Percentiles rank a stretch among this genome's conserved stretches.
phyloP scores from a whole-genome alignment of 2,113 vertebrate genomes.

The Anthoscopus minutus region DNA sequence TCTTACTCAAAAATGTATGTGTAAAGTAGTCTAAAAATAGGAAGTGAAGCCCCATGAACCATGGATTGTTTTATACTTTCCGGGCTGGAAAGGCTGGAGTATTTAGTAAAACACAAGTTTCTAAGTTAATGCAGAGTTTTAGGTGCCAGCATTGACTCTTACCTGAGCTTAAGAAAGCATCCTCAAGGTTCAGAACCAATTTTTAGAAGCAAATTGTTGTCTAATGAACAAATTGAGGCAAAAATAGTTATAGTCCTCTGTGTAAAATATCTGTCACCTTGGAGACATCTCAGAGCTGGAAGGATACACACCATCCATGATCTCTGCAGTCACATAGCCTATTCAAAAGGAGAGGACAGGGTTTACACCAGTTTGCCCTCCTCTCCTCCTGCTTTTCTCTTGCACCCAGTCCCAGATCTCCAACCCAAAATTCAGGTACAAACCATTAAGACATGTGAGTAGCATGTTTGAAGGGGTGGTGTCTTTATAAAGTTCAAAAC shows the following conservation, averaged over 20 bases:
- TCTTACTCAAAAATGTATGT: neutral
- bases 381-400: neutral
- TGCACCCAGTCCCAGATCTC: neutral
- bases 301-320: neutral
- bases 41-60: neutral
- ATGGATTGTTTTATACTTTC: neutral
- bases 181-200: neutral
- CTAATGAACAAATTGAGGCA: neutral
- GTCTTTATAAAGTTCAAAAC: neutral
- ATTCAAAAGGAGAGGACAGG: rapidly evolving
- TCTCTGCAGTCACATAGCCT: neutral
- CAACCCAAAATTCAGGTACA: neutral
- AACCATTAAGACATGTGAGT: rapidly evolving
- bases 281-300: neutral
- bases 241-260: neutral
- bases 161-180: neutral
- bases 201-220: neutral
- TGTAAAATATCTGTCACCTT: rapidly evolving
- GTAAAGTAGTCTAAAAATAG: neutral
- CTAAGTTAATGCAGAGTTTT: neutral
- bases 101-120: neutral
- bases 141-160: neutral
- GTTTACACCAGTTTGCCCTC: neutral
- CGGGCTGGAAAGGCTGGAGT: neutral
- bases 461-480: neutral